Evolutionary conservation across 2,888 invertebrate species (phyloP).

Genomic region (Lasioglossum malachurum): DNA sequence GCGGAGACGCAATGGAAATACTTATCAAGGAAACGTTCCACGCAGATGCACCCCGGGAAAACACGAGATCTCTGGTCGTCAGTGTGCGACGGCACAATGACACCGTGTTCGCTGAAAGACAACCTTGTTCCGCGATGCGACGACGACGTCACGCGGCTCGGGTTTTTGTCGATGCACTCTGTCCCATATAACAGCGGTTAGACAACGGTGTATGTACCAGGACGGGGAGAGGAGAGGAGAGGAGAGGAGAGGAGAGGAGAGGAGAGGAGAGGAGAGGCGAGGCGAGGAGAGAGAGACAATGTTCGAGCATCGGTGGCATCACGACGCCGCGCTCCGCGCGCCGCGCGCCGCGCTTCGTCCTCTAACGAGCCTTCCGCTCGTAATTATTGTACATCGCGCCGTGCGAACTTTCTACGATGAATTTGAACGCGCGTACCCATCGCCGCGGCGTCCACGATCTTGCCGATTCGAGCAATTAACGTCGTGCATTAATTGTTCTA

Average conservation of each 20-base stretch:
- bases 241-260: neutral
- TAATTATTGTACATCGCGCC: constrained; percentile 53
- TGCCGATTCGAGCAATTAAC: neutral
- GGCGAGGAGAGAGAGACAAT: neutral
- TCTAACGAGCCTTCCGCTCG: constrained; percentile 58
- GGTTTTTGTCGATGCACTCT: constrained; percentile 31
- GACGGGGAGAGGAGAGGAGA: constrained; percentile 17
- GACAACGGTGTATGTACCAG: constrained; percentile 27
- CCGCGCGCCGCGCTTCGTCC: neutral
- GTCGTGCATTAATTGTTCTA: neutral
- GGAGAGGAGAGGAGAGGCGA: neutral
- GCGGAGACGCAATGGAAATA: constrained; percentile 4
- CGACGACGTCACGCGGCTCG: neutral
- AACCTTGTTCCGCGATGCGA: constrained; percentile 25
- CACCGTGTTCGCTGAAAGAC: constrained; percentile 7
- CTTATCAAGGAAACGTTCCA: constrained; percentile 10
- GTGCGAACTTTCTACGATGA: constrained; percentile 35
- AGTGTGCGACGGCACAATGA: neutral
- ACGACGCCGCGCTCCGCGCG: constrained; percentile 25
- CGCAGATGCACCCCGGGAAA: constrained; percentile 5
- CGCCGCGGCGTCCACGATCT: neutral
- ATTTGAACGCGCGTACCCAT: neutral
- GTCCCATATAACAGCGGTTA: constrained; percentile 23
- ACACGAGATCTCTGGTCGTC: constrained; percentile 2
- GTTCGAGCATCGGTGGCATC: constrained; percentile 24